Percentiles rank a stretch among this genome's conserved stretches.
Conservation (phyloP, 2,797 vertebrate species). For the Rhinophrynus dorsalis region DNA sequence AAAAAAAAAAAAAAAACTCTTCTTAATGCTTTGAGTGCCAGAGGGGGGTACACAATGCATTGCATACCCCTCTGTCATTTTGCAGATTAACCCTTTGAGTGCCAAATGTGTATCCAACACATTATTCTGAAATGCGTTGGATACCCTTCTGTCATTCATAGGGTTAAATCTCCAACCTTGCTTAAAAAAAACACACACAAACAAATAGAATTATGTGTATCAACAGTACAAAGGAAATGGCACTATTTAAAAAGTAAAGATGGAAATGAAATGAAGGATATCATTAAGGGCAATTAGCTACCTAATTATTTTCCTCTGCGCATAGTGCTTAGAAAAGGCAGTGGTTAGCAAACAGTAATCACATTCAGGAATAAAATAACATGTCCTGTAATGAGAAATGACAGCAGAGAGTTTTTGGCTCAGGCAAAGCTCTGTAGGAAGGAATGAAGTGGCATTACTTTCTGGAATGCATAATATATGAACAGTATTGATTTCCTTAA, state of each 20-base stretch:
- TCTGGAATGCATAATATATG: neutral
- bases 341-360: slow-evolving; percentile 28
- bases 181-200: no score
- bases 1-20: no score
- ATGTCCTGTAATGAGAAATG: neutral
- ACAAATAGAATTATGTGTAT: neutral
- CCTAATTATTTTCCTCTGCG: slow-evolving; percentile 37
- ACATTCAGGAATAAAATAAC: slow-evolving; percentile 31
- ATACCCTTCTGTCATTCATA: no score
- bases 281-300: slow-evolving; percentile 43
- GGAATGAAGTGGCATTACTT: neutral
- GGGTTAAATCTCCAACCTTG: no score
- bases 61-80: no score
- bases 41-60: no score
- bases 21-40: no score
- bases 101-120: no score
- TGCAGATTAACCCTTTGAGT: no score
- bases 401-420: slow-evolving; percentile 12
- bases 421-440: neutral
- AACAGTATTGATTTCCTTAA: neutral
- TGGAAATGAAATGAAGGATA: slow-evolving; percentile 40
- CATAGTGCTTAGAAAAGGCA: slow-evolving; percentile 5
- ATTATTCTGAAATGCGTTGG: no score
- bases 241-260: slow-evolving; percentile 15
- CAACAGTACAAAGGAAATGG: neutral